These are phyloP conservation scores for Bovichtus variegatus DNA, from an alignment of 2,797 vertebrate species.

Conservation along the genomic window DNA sequence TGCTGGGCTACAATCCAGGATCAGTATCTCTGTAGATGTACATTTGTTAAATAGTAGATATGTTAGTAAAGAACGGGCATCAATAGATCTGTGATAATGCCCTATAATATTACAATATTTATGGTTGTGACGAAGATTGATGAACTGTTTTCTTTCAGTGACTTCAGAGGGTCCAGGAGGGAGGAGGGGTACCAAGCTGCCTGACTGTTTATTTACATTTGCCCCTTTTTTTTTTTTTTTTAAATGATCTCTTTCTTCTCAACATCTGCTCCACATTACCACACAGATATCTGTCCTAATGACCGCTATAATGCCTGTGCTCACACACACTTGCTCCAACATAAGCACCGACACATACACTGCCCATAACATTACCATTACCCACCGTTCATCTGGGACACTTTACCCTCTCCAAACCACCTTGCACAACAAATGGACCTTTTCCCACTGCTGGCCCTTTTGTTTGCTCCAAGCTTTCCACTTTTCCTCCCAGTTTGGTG, in stretches of 20 bases:
- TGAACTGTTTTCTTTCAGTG: conserved; percentile 86
- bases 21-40: not conserved
- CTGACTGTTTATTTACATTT: conserved; percentile 88
- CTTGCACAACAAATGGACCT: conserved; percentile 78
- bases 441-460: conserved; percentile 68
- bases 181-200: conserved; percentile 75
- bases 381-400: conserved; percentile 72
- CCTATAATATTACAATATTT: conserved; percentile 75
- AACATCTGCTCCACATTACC: conserved; percentile 88
- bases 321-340: conserved; percentile 55
- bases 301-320: conserved; percentile 78
- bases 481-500: conserved; percentile 76
- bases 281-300: conserved; percentile 86
- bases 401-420: conserved; percentile 76
- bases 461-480: conserved; percentile 85
- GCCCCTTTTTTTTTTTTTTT: too few relatives aligned
- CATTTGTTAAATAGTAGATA: conserved; percentile 15
- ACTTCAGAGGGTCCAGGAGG: conserved; percentile 81
- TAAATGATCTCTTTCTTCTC: conserved; percentile 87
- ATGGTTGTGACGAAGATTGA: conserved; percentile 85
- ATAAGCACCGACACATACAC: conserved; percentile 45
- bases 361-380: conserved; percentile 67
- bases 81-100: conserved; percentile 52
- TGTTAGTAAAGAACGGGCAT: conserved; percentile 16
- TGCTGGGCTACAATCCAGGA: not conserved